A percentile compares a stretch with the other conserved stretches of the same genome.
These are phyloP conservation scores for Crepidodera aurea DNA, from an alignment of 2,888 invertebrate genomes.

Conservation along the genomic window DNA sequence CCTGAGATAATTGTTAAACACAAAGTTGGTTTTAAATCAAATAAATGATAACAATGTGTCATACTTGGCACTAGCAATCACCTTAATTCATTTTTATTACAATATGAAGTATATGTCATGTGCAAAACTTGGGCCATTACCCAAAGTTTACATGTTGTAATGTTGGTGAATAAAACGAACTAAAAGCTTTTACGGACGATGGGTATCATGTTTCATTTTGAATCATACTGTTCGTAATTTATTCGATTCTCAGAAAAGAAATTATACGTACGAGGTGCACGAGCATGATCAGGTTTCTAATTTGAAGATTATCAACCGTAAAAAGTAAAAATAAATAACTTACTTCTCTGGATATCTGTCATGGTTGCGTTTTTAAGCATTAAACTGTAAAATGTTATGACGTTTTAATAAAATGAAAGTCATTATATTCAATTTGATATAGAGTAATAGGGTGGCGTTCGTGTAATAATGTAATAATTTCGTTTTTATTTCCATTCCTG, in stretches of 20 bases:
- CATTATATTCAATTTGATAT: constrained; percentile 12
- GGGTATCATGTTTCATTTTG: constrained; percentile 21
- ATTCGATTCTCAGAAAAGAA: constrained; percentile 2
- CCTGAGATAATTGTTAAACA: too few species aligned
- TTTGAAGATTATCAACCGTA: constrained; percentile 6
- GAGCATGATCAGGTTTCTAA: constrained; percentile 12
- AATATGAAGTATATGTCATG: constrained; percentile 7
- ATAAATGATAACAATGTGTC: constrained; percentile 6
- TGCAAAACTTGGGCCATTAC: constrained; percentile 19
- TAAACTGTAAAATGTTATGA: constrained; percentile 10
- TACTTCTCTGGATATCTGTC: constrained; percentile 11
- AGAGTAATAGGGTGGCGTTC: not conserved
- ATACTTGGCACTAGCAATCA: constrained; percentile 12
- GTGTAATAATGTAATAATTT: constrained; percentile 11
- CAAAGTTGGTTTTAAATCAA: too few species aligned
- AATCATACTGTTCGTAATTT: constrained; percentile 18
- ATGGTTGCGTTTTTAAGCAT: constrained; percentile 7
- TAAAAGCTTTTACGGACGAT: constrained; percentile 17
- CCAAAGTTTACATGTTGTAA: constrained; percentile 20
- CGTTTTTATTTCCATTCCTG: constrained; percentile 1
- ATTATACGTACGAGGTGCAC: constrained; percentile 15
- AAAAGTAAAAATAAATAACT: constrained; percentile 12
- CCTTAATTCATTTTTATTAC: constrained; percentile 14
- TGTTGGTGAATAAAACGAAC: constrained; percentile 18
- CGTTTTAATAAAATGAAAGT: constrained; percentile 13